Percentiles rank a stretch among this genome's conserved stretches.
phyloP scores from a whole-genome alignment of 1,140 invertebrate species.

The Pseudomyrmex cubaensis region DNA sequence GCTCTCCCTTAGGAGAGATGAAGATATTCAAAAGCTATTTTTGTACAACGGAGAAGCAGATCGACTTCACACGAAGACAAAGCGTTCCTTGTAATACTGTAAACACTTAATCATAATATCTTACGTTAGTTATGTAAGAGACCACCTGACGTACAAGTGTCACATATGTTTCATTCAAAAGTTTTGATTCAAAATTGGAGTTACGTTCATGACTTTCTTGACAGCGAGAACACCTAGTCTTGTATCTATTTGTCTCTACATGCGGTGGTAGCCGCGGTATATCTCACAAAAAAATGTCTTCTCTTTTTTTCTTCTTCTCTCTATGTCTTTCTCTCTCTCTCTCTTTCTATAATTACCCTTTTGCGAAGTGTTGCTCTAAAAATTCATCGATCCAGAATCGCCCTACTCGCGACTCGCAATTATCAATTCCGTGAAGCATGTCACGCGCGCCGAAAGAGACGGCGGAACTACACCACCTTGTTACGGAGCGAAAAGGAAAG shows the following conservation, averaged over 20 bases:
- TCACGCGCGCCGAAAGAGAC: slow-evolving; percentile 36
- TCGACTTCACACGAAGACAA: not conserved
- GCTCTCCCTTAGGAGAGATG: not conserved
- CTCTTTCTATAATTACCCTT: not conserved
- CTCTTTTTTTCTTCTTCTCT: no score
- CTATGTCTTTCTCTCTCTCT: not conserved
- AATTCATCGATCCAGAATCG: slow-evolving; percentile 13
- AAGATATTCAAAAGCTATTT: slow-evolving; percentile 2
- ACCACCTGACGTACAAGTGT: no score
- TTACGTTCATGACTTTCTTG: no score
- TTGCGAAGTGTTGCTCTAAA: not conserved
- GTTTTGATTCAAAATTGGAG: no score
- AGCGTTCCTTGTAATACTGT: not conserved
- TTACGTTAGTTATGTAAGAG: no score
- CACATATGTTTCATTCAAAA: not conserved
- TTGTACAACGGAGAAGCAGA: not conserved
- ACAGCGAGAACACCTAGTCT: no score
- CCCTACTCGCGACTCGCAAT: slow-evolving; percentile 39
- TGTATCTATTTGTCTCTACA: no score
- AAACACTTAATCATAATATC: not conserved
- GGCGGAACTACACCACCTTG: slow-evolving; percentile 40
- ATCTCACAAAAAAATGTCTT: no score
- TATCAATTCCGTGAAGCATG: slow-evolving; percentile 43
- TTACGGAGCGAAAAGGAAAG: slow-evolving; percentile 69
- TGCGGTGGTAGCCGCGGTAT: no score